These are phyloP conservation scores for Aythya baeri DNA, from an alignment of 2,113 vertebrate genomes.

Conservation along the genomic window DNA sequence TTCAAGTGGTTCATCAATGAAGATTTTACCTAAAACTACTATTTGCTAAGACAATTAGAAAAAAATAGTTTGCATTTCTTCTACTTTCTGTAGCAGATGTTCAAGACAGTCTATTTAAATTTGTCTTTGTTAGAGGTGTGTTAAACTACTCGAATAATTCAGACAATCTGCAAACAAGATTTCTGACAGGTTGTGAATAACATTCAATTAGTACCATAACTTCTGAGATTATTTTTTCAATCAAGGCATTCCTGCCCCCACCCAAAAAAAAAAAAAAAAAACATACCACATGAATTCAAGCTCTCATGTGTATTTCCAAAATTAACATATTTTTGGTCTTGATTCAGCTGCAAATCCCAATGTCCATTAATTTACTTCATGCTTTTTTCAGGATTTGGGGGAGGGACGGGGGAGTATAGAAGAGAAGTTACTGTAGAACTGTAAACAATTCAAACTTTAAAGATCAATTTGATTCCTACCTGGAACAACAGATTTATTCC, in stretches of 20 bases:
- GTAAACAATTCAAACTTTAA: constrained; percentile 14
- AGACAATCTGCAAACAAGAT: constrained; percentile 69
- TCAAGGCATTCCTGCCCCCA: neutral
- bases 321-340: constrained; percentile 40
- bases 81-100: constrained; percentile 51
- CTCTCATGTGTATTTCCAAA: constrained; percentile 15
- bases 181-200: constrained; percentile 68
- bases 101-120: constrained; percentile 46
- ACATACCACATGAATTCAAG: neutral
- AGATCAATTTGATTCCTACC: neutral
- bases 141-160: constrained; percentile 60
- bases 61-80: constrained; percentile 9
- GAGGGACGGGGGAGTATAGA: neutral
- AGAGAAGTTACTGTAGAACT: neutral
- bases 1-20: constrained; percentile 1
- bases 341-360: constrained; percentile 9
- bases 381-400: neutral
- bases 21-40: constrained; percentile 9
- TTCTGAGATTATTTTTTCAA: constrained; percentile 52
- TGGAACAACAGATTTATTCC: neutral
- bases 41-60: neutral
- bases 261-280: neutral
- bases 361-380: neutral
- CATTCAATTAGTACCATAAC: constrained; percentile 50
- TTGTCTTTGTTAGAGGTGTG: constrained; percentile 62